Base-by-base conservation (phyloP, 2,113 vertebrate species). In the Danionella cerebrum region DNA sequence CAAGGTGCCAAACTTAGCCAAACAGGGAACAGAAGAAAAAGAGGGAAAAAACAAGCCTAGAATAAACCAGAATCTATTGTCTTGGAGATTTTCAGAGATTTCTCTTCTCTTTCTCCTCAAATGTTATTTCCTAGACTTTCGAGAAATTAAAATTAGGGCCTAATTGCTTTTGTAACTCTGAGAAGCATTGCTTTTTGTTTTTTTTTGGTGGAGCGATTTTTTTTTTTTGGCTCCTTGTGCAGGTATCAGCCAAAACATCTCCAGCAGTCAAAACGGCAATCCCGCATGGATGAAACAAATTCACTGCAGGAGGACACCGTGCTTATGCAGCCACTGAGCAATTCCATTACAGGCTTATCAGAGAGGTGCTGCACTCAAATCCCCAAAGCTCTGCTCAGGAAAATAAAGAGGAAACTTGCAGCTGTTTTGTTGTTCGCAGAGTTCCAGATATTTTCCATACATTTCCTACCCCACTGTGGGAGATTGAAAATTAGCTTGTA, bases 251-350 rank as follows among this genome's bases (percentile, higher is more conserved):
- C n/a, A n/a, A n/a, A n/a, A n/a, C n/a, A n/a, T n/a, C n/a, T 35
- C 44, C 24, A 19, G 18, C 44, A 14, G 44, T 47, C 44, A 64
- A 64, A 50, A 31, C 24, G 11, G 42, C 9, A 48, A n/a, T 22
- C 19, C 60, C 44, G 60, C 29, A 36, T 48, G 60, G 44, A 64
- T 64, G 60, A 48, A 50, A 64, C 60, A 50, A 64, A 50, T 21
- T 48, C 42, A 16, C 29, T 64, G 60, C 27, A 36, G n/a, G n/a
- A n/a, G n/a, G n/a, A n/a, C n/a, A n/a, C n/a, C n/a, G 60, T 64
- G 16, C 60, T 64, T 64, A 50, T 48, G 48, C 60, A 48, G 44
- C 44, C 44, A 48, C 60, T 64, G 60, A 64, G 19, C 60, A 64
- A 48, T 48, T 48, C 44, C 60, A 48, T 64, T 64, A 50, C 18